Evolutionary conservation across 2,888 invertebrate species (phyloP).

Genomic region (Xanthorhoe spadicearia): DNA sequence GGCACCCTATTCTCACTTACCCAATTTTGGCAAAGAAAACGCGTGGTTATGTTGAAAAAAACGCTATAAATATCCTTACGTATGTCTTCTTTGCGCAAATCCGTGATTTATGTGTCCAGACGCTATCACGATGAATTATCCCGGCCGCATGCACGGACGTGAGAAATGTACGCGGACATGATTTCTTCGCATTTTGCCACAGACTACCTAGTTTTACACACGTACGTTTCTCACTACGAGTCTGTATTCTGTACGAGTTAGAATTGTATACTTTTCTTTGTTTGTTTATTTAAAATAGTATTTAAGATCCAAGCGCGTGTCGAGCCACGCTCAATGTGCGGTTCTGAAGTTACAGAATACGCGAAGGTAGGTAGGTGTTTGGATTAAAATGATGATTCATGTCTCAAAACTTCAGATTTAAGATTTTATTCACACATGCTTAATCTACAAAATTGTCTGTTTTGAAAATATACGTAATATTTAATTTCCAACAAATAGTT

Average conservation of each 20-base stretch:
- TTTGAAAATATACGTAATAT: too few species aligned
- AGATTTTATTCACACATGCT: too few species aligned
- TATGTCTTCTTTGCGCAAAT: constrained; percentile 30
- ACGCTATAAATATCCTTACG: constrained; percentile 20
- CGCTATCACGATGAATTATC: constrained; percentile 58
- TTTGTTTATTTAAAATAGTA: too few species aligned
- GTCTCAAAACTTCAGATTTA: too few species aligned
- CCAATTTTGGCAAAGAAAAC: constrained; percentile 1
- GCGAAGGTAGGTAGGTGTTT: too few species aligned
- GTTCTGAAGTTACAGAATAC: too few species aligned
- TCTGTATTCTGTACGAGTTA: not conserved
- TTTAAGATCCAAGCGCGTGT: too few species aligned
- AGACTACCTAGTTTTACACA: not conserved
- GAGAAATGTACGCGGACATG: constrained; percentile 56
- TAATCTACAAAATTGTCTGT: too few species aligned
- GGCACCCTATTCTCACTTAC: constrained; percentile 8
- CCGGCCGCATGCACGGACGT: constrained; percentile 69
- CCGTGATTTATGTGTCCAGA: constrained; percentile 73
- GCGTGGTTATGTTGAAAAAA: constrained; percentile 3
- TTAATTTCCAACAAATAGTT: too few species aligned
- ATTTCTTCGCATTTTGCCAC: constrained; percentile 34
- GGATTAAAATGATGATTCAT: too few species aligned
- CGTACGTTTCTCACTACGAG: not conserved
- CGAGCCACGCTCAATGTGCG: too few species aligned
- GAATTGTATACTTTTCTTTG: too few species aligned